phyloP scores from a whole-genome alignment of 2,113 vertebrate species.

The Siniperca chuatsi region DNA sequence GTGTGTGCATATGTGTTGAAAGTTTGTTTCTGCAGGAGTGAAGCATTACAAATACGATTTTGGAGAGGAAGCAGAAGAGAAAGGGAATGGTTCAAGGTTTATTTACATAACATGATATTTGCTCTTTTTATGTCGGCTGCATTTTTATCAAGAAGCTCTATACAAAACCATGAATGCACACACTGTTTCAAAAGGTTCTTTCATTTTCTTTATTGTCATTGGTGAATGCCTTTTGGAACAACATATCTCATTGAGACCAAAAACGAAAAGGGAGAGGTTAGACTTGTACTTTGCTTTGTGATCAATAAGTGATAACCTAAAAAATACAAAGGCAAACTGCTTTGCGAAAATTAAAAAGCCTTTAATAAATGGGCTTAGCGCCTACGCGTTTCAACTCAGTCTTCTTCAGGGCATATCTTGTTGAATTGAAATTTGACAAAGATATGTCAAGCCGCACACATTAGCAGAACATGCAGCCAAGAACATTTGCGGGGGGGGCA shows the following conservation, averaged over 20 bases:
- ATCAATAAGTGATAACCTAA: too few relatives aligned
- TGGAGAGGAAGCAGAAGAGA: constrained; percentile 7
- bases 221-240: neutral
- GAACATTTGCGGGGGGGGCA: too few relatives aligned
- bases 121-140: neutral
- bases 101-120: constrained; percentile 33
- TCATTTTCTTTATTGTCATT: neutral
- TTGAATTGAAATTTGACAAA: constrained; percentile 9
- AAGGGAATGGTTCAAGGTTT: constrained; percentile 1
- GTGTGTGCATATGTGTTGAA: constrained; percentile 4
- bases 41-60: constrained; percentile 37
- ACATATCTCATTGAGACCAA: neutral
- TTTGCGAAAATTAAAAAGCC: too few relatives aligned
- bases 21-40: constrained; percentile 29
- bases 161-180: neutral
- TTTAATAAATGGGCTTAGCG: too few relatives aligned
- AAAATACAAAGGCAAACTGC: too few relatives aligned
- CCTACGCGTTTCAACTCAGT: too few relatives aligned
- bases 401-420: too few relatives aligned
- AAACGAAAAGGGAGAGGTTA: too few relatives aligned
- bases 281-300: too few relatives aligned
- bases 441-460: neutral
- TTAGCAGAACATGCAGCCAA: neutral
- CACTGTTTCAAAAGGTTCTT: neutral
- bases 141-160: constrained; percentile 9